These are phyloP conservation scores for Falco concolor DNA, from an alignment of 2,797 vertebrate genomes.

Conservation along the genomic window DNA sequence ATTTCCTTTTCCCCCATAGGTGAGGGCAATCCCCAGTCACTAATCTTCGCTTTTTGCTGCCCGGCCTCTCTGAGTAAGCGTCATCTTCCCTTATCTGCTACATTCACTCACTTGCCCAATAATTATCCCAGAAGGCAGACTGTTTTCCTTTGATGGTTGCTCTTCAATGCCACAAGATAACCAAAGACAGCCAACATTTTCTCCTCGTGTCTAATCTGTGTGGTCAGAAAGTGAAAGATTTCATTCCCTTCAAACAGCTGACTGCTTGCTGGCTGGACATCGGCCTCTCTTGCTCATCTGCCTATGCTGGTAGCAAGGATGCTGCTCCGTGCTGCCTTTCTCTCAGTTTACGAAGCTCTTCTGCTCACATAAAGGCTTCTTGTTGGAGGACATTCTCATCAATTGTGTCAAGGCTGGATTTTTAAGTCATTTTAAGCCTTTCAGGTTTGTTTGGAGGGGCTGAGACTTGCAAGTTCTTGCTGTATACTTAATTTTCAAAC, in stretches of 20 bases:
- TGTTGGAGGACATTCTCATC: not conserved
- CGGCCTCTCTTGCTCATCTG: not conserved
- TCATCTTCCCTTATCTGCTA: slow-evolving; percentile 22
- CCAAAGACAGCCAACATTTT: not conserved
- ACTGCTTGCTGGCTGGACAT: not conserved
- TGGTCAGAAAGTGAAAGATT: slow-evolving; percentile 45
- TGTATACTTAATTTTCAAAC: not conserved
- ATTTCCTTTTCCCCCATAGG: not conserved
- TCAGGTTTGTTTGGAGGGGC: not conserved
- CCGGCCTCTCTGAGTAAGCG: not conserved
- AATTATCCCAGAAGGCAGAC: not conserved
- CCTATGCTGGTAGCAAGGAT: not conserved
- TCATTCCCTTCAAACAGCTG: not conserved
- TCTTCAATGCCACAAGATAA: slow-evolving; percentile 19
- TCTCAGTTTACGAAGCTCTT: not conserved
- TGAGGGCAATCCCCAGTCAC: not conserved
- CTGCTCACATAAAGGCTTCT: not conserved
- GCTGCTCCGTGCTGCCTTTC: not conserved
- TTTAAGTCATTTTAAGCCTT: not conserved
- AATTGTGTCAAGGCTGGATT: not conserved
- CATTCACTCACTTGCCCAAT: not conserved
- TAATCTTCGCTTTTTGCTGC: not conserved
- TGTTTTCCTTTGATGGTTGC: slow-evolving; percentile 18
- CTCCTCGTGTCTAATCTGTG: not conserved
- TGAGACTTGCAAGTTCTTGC: not conserved